A percentile compares a stretch with the other conserved stretches of the same genome.
phyloP scores from a whole-genome alignment of 2,888 invertebrate genomes.

The Epinotia brunnichana region DNA sequence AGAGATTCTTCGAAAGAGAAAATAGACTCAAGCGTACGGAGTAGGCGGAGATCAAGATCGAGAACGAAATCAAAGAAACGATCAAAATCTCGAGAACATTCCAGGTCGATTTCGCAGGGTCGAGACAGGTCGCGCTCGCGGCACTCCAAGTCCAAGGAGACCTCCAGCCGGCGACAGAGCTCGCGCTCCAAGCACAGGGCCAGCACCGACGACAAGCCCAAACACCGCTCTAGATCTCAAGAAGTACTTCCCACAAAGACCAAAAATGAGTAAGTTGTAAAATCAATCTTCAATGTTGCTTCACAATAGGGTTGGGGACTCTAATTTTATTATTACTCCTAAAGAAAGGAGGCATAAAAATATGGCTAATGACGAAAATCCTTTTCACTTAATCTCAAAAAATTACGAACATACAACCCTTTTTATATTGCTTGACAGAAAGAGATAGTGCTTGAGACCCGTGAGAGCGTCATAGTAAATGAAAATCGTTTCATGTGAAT shows the following conservation, averaged over 20 bases:
- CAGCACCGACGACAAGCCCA: conserved; percentile 63
- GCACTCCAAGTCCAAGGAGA: conserved; percentile 55
- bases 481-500: too few relatives aligned
- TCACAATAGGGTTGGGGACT: too few relatives aligned
- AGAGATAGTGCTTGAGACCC: too few relatives aligned
- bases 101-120: conserved; percentile 62
- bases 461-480: too few relatives aligned
- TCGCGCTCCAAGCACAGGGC: conserved; percentile 58
- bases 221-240: conserved; percentile 73
- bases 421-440: too few relatives aligned
- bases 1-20: conserved; percentile 62
- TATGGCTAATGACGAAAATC: too few relatives aligned
- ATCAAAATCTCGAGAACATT: conserved; percentile 61
- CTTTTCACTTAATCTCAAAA: too few relatives aligned
- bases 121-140: conserved; percentile 58
- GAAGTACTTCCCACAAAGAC: conserved; percentile 65
- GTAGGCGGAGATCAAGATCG: conserved; percentile 65
- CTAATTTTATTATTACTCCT: too few relatives aligned
- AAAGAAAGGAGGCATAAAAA: too few relatives aligned
- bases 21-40: conserved; percentile 59
- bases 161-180: conserved; percentile 49
- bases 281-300: conserved; percentile 9
- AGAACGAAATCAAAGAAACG: conserved; percentile 61
- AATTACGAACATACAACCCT: too few relatives aligned
- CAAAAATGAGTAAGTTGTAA: conserved; percentile 72